These are phyloP conservation scores for Caenorhabditis sp. DNA, from an alignment of 2,888 invertebrate genomes.

Conservation along the genomic window DNA sequence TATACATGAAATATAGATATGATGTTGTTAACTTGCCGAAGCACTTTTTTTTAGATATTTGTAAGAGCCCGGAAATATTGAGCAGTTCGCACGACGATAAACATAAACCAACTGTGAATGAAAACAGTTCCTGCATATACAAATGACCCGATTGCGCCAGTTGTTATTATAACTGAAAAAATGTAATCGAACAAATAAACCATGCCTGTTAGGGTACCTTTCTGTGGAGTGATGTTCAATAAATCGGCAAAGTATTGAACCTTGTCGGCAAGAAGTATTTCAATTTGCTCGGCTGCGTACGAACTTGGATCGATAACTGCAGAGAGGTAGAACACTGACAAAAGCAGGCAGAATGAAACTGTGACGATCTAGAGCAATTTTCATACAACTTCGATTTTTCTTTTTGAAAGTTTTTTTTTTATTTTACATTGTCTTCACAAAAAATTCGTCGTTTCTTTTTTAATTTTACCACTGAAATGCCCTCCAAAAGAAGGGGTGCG, in stretches of 20 bases:
- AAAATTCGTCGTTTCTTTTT: too few relatives aligned
- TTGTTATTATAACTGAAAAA: conserved; percentile 40
- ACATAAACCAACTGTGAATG: conserved; percentile 53
- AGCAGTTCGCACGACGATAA: conserved; percentile 49
- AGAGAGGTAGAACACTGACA: conserved; percentile 42
- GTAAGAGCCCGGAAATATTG: conserved; percentile 44
- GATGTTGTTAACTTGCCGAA: too few relatives aligned
- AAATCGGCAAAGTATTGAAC: conserved; percentile 44
- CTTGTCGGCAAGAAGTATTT: conserved; percentile 41
- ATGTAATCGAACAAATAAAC: not conserved
- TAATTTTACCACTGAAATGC: too few relatives aligned
- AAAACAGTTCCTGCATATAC: conserved; percentile 43
- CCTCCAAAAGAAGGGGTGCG: too few relatives aligned
- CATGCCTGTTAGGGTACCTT: conserved; percentile 13
- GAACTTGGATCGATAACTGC: conserved; percentile 43
- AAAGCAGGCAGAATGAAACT: conserved; percentile 41
- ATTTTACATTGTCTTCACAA: too few relatives aligned
- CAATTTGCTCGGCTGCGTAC: conserved; percentile 48
- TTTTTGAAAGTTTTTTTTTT: too few relatives aligned
- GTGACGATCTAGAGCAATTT: conserved; percentile 40
- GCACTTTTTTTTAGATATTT: conserved; percentile 10
- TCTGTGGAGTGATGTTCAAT: conserved; percentile 34
- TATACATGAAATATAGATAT: not conserved
- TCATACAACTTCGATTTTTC: too few relatives aligned
- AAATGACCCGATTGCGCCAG: conserved; percentile 35